These are phyloP conservation scores for Schizopygopsis malacanthus DNA, from an alignment of 2,797 vertebrate species.

Conservation along the genomic window DNA sequence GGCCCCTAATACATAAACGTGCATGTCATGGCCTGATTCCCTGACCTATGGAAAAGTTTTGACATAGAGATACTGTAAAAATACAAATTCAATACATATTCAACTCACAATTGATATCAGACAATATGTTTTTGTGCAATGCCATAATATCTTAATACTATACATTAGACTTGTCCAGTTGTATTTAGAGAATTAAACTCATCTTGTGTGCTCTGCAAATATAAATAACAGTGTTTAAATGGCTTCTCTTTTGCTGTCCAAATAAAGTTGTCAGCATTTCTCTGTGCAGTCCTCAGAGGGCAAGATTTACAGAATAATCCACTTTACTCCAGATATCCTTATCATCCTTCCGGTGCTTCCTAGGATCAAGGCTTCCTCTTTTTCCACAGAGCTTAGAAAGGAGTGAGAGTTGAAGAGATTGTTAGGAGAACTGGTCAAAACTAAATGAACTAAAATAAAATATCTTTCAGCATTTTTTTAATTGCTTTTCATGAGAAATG, in stretches of 20 bases:
- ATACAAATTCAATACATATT: neutral
- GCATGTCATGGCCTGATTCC: neutral
- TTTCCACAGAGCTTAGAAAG: conserved; percentile 24
- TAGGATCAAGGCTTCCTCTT: conserved; percentile 47
- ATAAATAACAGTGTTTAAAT: conserved; percentile 16
- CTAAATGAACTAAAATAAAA: neutral
- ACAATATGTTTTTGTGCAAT: neutral
- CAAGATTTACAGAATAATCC: conserved; percentile 54
- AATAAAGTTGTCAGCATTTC: conserved; percentile 53
- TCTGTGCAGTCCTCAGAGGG: conserved; percentile 28
- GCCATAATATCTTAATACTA: neutral
- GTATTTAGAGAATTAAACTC: conserved; percentile 16
- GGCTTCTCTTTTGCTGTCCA: conserved; percentile 33
- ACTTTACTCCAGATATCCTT: conserved; percentile 54
- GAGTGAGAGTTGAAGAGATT: conserved; percentile 20
- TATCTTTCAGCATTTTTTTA: neutral
- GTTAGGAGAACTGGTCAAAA: conserved; percentile 21
- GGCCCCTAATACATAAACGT: no score
- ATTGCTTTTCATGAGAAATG: conserved; percentile 1
- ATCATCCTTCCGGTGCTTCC: conserved; percentile 29
- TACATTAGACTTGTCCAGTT: neutral
- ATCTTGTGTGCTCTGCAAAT: conserved; percentile 37
- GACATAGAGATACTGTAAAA: neutral
- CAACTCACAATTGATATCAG: neutral
- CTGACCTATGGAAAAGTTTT: neutral